Percentiles rank a stretch among this genome's conserved stretches.
Evolutionary conservation across 2,888 invertebrate genomes (phyloP).

Genomic region (Platycheirus rosarum): DNA sequence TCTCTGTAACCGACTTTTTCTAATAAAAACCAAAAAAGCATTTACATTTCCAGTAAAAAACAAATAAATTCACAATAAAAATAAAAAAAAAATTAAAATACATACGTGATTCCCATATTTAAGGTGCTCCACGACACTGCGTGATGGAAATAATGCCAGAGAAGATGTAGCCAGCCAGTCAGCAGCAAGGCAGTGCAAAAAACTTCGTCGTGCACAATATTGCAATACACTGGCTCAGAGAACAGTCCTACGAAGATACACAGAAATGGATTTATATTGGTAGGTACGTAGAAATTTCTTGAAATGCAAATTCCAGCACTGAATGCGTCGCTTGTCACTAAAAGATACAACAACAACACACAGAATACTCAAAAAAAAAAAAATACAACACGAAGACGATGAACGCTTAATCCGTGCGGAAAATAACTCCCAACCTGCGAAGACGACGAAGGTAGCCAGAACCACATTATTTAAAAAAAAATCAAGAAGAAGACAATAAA

Average conservation of each 20-base stretch:
- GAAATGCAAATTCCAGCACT: slow-evolving; percentile 68
- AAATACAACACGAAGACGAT: slow-evolving; percentile 44
- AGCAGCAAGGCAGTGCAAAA: slow-evolving; percentile 14
- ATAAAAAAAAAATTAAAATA: slow-evolving; percentile 39
- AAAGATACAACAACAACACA: slow-evolving; percentile 40
- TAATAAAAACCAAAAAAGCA: slow-evolving; percentile 58
- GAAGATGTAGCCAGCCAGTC: neutral
- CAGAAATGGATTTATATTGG: neutral
- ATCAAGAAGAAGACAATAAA: slow-evolving; percentile 65
- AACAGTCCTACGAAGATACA: too few species aligned
- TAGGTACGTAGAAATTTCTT: slow-evolving; percentile 32
- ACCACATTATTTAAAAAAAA: slow-evolving; percentile 23
- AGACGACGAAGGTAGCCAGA: slow-evolving; percentile 27
- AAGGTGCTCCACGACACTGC: slow-evolving; percentile 37
- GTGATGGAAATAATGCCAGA: slow-evolving; percentile 30
- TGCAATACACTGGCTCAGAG: slow-evolving; percentile 64
- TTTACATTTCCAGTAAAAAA: slow-evolving; percentile 51
- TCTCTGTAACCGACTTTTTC: slow-evolving; percentile 31
- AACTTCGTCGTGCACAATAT: slow-evolving; percentile 28
- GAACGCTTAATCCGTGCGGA: slow-evolving; percentile 68
- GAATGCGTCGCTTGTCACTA: slow-evolving; percentile 43
- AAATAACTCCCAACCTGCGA: slow-evolving; percentile 43
- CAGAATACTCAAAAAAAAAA: slow-evolving; percentile 19
- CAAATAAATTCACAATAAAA: slow-evolving; percentile 27
- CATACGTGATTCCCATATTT: slow-evolving; percentile 69